Conservation (phyloP, 1,140 invertebrate species). For the Caenorhabditis brenneri region DNA sequence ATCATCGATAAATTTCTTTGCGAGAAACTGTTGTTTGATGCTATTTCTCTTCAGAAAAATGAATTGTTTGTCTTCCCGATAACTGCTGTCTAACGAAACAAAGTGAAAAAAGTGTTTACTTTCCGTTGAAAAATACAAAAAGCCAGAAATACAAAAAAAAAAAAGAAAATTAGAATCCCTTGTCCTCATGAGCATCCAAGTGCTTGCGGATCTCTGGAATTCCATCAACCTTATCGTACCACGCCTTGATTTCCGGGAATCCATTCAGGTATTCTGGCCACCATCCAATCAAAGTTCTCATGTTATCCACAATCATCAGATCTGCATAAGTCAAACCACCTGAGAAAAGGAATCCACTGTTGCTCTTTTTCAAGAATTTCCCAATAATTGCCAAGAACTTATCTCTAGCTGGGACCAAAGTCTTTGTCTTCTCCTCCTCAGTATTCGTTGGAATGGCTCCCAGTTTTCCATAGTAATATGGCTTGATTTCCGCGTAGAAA, state of each 20-base stretch:
- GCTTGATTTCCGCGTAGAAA: slow-evolving; percentile 29
- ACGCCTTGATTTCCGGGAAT: slow-evolving; percentile 34
- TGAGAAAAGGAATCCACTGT: slow-evolving; percentile 32
- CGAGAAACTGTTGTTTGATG: neutral
- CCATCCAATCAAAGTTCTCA: neutral
- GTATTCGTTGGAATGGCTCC: neutral
- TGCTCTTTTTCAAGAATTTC: slow-evolving; percentile 28
- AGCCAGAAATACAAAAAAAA: neutral
- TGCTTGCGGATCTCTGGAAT: slow-evolving; percentile 13
- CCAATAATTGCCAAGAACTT: slow-evolving; percentile 39
- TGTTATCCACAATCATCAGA: slow-evolving; percentile 37
- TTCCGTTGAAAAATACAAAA: neutral
- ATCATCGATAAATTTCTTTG: too few species aligned
- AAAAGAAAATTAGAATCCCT: neutral
- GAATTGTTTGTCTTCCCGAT: neutral
- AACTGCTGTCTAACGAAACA: neutral
- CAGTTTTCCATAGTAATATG: slow-evolving; percentile 27
- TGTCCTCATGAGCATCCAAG: neutral
- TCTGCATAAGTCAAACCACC: slow-evolving; percentile 41
- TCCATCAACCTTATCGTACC: neutral
- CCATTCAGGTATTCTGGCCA: slow-evolving; percentile 24
- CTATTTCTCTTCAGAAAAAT: neutral
- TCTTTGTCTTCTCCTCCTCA: slow-evolving; percentile 28
- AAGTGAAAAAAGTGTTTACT: neutral
- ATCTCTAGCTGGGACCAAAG: slow-evolving; percentile 41